Evolutionary conservation across 2,888 invertebrate species (phyloP), one percentile per base, ranked within the genome.

Genomic region (Parnassius apollo): DNA sequence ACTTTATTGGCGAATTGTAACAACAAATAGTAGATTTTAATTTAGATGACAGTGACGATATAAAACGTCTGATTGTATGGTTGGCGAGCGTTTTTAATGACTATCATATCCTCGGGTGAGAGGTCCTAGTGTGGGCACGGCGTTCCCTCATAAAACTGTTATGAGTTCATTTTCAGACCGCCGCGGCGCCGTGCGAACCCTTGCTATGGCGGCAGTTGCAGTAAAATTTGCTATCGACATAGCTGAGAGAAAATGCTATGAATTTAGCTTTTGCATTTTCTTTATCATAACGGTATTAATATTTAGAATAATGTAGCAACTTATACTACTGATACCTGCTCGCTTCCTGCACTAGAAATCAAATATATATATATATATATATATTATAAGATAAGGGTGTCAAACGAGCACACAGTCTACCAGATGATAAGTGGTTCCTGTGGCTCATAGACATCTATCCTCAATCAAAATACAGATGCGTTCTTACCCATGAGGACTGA

Each of bases 91-190:
- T 77, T 74, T 49, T 88, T 89, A 89, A 89, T 82, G 78, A 75
- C 82, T 73, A 78, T 81, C 84, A 85, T 88, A 86, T 86, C 82
- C 80, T 75, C 71, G 74, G 72, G 70, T 73, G 65, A 69, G 68
- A 69, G 62, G 66, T 61, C 58, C 61, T 64, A 64, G 75, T 75
- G 78, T 75, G 75, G 73, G 74, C 73, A 71, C 71, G 71, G 70
- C 70, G 69, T 69, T 71, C 72, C 76, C 81, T 83, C 87, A 81
- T 90, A 89, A 90, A 90, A 89, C 74, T 86, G 83, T 89, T 90
- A 90, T 88, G 89, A 85, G 87, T 88, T 86, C 86, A 87, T 88
- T 85, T 81, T 65, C 69, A 71, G 72, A 70, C 65, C 35, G 65
- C 73, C 75, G 74, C 80, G 72, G 70, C 74, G 71, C 69, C 71